These are phyloP conservation scores for Eremophila alpestris DNA, from an alignment of 2,797 vertebrate species.

Conservation along the genomic window DNA sequence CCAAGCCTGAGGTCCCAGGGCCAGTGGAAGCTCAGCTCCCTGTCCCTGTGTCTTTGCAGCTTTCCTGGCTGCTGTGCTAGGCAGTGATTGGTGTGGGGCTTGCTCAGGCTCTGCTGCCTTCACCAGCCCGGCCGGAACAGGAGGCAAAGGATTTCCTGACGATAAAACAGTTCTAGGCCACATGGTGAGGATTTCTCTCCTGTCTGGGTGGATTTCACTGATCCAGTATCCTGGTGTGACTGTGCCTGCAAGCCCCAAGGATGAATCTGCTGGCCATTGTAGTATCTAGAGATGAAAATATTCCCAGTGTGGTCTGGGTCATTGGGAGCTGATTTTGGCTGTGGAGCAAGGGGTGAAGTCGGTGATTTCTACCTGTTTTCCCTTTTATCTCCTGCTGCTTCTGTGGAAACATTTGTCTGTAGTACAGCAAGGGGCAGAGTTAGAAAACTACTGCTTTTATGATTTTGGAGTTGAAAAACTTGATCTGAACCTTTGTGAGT, in stretches of 20 bases:
- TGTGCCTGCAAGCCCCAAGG: background rate
- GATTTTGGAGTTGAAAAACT: background rate
- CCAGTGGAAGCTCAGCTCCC: background rate
- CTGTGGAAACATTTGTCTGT: background rate
- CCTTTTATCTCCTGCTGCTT: background rate
- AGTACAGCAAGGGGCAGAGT: background rate
- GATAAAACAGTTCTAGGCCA: background rate
- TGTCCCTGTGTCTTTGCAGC: background rate
- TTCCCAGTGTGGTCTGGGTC: background rate
- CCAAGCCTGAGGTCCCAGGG: fast-evolving
- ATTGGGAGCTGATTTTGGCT: background rate
- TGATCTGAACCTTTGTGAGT: fast-evolving
- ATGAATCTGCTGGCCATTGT: background rate
- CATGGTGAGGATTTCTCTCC: background rate
- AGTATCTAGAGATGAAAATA: background rate
- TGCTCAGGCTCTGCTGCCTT: fast-evolving
- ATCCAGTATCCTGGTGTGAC: background rate
- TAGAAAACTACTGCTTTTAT: background rate
- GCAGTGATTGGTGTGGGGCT: background rate
- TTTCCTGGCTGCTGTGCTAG: background rate
- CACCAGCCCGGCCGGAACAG: fast-evolving
- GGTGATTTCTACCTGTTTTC: background rate
- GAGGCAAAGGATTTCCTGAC: conserved; percentile 51
- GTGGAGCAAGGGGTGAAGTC: background rate
- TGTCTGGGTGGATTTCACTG: background rate